A percentile compares a stretch with the other conserved stretches of the same genome.
Conservation (phyloP, 2,797 vertebrate genomes). For the Urosaurus nigricauda region DNA sequence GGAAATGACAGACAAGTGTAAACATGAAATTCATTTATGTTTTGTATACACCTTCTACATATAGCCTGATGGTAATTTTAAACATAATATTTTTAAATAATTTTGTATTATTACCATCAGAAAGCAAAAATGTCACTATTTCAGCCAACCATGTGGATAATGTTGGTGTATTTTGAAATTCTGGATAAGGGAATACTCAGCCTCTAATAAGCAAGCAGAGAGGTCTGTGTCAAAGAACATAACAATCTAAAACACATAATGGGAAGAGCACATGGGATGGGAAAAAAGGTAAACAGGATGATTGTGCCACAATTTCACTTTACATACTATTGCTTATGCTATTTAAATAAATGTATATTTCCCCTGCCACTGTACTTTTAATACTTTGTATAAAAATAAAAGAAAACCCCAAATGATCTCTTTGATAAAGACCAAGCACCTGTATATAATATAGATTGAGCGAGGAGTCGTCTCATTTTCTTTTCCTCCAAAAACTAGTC, state of each 20-base stretch:
- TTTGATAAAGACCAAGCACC: background rate
- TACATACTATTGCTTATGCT: background rate
- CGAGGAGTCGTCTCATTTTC: background rate
- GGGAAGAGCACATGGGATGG: background rate
- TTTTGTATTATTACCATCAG: too few relatives aligned
- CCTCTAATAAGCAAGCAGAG: background rate
- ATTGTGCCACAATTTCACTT: background rate
- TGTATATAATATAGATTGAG: background rate
- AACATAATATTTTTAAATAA: too few relatives aligned
- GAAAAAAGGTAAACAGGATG: background rate
- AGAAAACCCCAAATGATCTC: too few relatives aligned
- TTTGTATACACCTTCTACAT: too few relatives aligned
- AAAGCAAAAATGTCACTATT: too few relatives aligned
- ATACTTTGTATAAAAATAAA: background rate
- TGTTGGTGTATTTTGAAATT: too few relatives aligned
- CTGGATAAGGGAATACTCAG: too few relatives aligned
- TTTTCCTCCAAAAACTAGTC: background rate
- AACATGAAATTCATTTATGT: too few relatives aligned
- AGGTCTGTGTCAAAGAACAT: background rate
- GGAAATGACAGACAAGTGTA: too few relatives aligned
- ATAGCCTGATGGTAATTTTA: too few relatives aligned
- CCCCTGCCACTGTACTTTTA: background rate
- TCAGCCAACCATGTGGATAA: too few relatives aligned
- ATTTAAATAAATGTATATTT: background rate
- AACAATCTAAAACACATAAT: background rate